Evolutionary conservation across 2,113 vertebrate species (phyloP).

Genomic region (Nicator chloris): DNA sequence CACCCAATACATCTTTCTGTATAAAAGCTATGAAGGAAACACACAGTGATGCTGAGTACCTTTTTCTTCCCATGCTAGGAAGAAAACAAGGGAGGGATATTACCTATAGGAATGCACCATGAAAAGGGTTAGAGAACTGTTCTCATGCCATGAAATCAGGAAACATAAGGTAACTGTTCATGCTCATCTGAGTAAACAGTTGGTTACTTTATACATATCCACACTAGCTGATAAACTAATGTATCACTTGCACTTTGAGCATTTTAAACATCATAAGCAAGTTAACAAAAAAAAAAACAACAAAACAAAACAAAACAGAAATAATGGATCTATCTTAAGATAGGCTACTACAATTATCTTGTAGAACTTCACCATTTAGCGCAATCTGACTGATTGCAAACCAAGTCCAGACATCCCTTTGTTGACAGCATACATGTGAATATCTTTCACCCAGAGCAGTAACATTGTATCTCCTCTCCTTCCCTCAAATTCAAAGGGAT

Average conservation of each 20-base stretch:
- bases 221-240: neutral
- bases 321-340: neutral
- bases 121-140: neutral
- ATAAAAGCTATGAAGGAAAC: neutral
- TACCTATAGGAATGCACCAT: neutral
- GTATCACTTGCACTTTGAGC: neutral
- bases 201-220: neutral
- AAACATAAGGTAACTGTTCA: neutral
- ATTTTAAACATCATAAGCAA: neutral
- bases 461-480: neutral
- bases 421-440: neutral
- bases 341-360: neutral
- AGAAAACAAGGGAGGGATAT: neutral
- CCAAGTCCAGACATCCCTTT: neutral
- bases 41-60: neutral
- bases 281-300: neutral
- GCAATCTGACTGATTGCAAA: neutral
- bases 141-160: neutral
- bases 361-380: neutral
- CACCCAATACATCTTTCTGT: neutral
- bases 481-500: neutral
- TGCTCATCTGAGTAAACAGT: neutral
- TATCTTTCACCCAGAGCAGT: neutral
- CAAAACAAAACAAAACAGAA: neutral
- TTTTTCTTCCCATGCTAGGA: neutral